phyloP scores from a whole-genome alignment of 1,140 invertebrate species.

The Hylyphantes graminicola region DNA sequence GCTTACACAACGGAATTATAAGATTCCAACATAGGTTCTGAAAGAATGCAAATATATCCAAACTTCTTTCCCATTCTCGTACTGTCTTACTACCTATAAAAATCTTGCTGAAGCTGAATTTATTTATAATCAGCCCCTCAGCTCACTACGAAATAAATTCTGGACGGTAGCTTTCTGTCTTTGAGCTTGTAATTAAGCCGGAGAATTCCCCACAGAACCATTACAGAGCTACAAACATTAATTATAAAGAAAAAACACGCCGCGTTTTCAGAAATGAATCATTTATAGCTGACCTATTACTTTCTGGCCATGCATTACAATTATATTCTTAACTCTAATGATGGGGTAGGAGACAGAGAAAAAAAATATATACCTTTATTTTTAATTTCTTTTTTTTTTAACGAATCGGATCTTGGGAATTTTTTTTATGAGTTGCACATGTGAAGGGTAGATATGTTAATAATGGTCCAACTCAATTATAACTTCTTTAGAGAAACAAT shows the following conservation, averaged over 20 bases:
- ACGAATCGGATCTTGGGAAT: slow-evolving; percentile 41
- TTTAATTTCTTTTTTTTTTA: slow-evolving; percentile 24
- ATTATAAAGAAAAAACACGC: slow-evolving; percentile 43
- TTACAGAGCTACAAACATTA: slow-evolving; percentile 57
- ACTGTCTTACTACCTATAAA: too few relatives aligned
- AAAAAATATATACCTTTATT: slow-evolving; percentile 29
- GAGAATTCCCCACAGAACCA: slow-evolving; percentile 46
- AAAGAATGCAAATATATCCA: too few relatives aligned
- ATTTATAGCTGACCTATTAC: slow-evolving; percentile 54
- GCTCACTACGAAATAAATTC: slow-evolving; percentile 39
- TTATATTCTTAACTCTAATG: slow-evolving; percentile 48
- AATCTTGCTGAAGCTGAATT: background rate
- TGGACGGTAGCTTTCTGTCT: slow-evolving; percentile 48
- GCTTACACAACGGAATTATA: too few relatives aligned
- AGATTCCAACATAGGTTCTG: too few relatives aligned
- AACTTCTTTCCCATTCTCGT: too few relatives aligned
- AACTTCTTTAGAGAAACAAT: too few relatives aligned
- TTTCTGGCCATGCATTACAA: slow-evolving; percentile 33
- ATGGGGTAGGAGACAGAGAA: slow-evolving; percentile 13
- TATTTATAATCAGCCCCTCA: slow-evolving; percentile 11
- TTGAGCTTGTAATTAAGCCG: slow-evolving; percentile 32
- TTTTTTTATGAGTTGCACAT: too few relatives aligned
- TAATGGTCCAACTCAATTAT: too few relatives aligned
- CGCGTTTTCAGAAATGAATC: slow-evolving; percentile 41
- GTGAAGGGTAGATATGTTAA: too few relatives aligned